Base-by-base conservation (phyloP, 2,113 vertebrate species). In the Lynx canadensis region DNA sequence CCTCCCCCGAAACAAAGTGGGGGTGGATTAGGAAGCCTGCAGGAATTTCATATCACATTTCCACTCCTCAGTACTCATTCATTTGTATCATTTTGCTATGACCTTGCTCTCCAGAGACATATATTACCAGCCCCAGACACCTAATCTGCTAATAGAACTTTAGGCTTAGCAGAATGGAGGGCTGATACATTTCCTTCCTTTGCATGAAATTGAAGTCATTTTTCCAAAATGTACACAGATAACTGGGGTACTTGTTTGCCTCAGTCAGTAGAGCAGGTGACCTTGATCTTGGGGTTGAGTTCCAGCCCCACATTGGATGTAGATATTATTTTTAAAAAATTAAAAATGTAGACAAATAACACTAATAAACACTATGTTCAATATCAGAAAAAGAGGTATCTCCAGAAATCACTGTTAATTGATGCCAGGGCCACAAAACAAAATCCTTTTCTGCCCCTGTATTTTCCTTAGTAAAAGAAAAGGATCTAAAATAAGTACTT, bases 51-150 rank as follows among this genome's bases (percentile, higher is more conserved):
- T 93, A 96, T 90, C 95, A 15, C 73, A 84, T 96, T 98, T 98
- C 98, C 81, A 19, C 91, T 78, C 95, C 96, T 96, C 79, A 78
- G 86, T 80, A 74, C 76, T 97, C 98, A 90, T 95, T 97, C 91
- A 87, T n/a, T 79, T 69, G 33, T 74, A 71, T 48, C 96, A 9
- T 48, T 83, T 68, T 71, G 89, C 19, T 93, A 76, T 96, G 97
- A 97, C 95, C 95, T 97, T 98, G 85, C 93, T 98, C 97, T 97
- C 95, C 94, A 60, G 96, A 97, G 96, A 96, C 96, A 45, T 19
- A 11, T 8, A 79, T 87, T 91, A 97, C 89, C 92, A 89, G 83
- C 7, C 97, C 86, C 73, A 95, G 94, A 96, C 86, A 97, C 27
- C 89, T 81, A 82, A 95, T 95, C 97, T 25, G 45, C 50, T 65